Conservation (phyloP, 2,113 vertebrate genomes). For the Bettongia penicillata region DNA sequence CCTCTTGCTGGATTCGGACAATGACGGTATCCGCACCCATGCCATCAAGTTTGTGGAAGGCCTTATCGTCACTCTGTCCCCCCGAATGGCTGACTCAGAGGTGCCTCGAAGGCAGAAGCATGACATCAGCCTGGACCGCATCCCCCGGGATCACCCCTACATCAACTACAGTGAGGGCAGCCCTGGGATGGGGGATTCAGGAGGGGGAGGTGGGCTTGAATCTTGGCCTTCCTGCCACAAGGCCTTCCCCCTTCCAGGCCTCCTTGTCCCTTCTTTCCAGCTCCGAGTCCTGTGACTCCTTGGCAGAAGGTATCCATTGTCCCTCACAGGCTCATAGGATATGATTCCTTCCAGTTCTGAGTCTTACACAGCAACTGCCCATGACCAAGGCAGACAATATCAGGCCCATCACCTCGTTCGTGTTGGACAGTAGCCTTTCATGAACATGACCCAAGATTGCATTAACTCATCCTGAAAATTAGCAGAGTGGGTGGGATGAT, state of each 20-base stretch:
- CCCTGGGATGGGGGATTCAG: fast-evolving
- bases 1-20: constrained; percentile 93
- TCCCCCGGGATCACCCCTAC: constrained; percentile 92
- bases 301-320: too few species aligned
- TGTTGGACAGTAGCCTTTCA: too few species aligned
- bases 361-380: not conserved
- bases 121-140: constrained; percentile 93
- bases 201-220: too few species aligned
- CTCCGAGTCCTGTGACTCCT: too few species aligned
- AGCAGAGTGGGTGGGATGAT: not conserved
- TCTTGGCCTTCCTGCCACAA: not conserved
- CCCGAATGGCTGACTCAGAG: constrained; percentile 90
- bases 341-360: not conserved
- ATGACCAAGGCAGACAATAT: not conserved
- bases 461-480: not conserved
- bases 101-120: constrained; percentile 92
- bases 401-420: not conserved
- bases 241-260: fast-evolving
- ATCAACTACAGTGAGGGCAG: constrained; percentile 90
- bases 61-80: constrained; percentile 92
- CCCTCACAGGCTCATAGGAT: not conserved
- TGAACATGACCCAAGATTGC: not conserved
- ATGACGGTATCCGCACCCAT: constrained; percentile 95
- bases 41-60: constrained; percentile 97
- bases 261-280: fast-evolving